Evolutionary conservation across 2,888 invertebrate genomes (phyloP), one percentile per base, ranked within the genome.

Genomic region (Drosophila heteroneura): DNA sequence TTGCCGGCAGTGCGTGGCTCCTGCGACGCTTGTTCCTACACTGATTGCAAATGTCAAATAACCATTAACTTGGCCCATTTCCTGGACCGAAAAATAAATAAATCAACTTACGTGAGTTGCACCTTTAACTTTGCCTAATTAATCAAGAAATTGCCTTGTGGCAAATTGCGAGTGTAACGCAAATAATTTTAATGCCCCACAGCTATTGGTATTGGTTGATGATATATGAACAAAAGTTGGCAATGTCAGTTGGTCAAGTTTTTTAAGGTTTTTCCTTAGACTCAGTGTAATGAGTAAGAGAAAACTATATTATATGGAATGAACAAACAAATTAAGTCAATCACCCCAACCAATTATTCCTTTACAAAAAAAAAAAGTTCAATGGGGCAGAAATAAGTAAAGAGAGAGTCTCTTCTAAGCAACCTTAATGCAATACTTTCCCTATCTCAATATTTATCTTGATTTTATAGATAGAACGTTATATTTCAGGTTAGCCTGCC

Each of bases 1-100:
- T 83, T 85, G 84, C 75, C 77, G 64, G 59, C 74, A 70, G 75
- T 82, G 82, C 83, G 82, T 80, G 76, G 70, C 64, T 64, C 35
- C 74, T 74, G 70, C 57, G 35, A 52, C 41, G 44, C 32, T 30
- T 28, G 28, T 47, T 56, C 44, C 49, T 65, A 62, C 79, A 56
- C 75, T 76, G 79, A 79, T 79, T 79, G 79, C 69, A 61, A 79
- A 51, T 79, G 78, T 63, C 71, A 78, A 65, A 63, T 61, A 66
- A 65, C 64, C 67, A 72, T 57, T 56, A 57, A 53, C 57, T 12
- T 67, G 60, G 57, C 47, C 65, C 74, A 74, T 64, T 60, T 64
- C 54, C 47, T 58, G 35, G 58, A 12, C 44, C 33, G 33, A 54
- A 44, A 51, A 37, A 60, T 58, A 32, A 49, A 57, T 44, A 56